Base-by-base conservation (phyloP, 2,888 invertebrate species). In the Trileptium ribeirensis region DNA sequence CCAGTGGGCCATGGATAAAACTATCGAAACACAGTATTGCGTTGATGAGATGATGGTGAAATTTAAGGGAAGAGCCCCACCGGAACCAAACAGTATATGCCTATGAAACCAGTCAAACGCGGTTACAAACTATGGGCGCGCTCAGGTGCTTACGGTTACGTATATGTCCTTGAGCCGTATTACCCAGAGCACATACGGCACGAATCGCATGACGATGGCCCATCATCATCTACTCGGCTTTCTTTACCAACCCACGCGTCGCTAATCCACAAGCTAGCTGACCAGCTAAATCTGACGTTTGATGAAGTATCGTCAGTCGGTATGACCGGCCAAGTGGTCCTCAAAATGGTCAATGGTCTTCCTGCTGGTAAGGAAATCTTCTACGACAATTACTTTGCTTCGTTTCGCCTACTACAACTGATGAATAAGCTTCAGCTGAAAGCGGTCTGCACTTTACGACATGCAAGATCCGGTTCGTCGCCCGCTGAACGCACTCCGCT, bases 11-110 rank as follows among this genome's bases (percentile, higher is more conserved):
- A n/a, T n/a, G n/a, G n/a, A n/a, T n/a, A n/a, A n/a, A n/a, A n/a
- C n/a, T n/a, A n/a, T n/a, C n/a, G n/a, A n/a, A n/a, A n/a, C n/a
- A n/a, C n/a, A n/a, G n/a, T n/a, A n/a, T n/a, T n/a, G n/a, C n/a
- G n/a, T n/a, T n/a, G n/a, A n/a, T n/a, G n/a, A n/a, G n/a, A n/a
- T n/a, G n/a, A 84, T 84, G 83, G 75, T 82, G 0, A 70, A 81
- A 24, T 85, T 84, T 81, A 84, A 83, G 74, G 84, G 84, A 1
- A 37, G 67, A 31, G 33, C 24, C 51, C 70, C 70, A 70, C 3
- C 29, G 77, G 74, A 8, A 29, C 31, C 8, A 74, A 34, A n/a
- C 70, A 77, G 33, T 79, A 77, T 78, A 77, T 79, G 78, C 79
- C 79, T 3, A 8, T 8, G 15, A 79, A 79, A 77, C 79, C 77